Evolutionary conservation across 2,888 invertebrate genomes (phyloP).

Genomic region (Apamea anceps): DNA sequence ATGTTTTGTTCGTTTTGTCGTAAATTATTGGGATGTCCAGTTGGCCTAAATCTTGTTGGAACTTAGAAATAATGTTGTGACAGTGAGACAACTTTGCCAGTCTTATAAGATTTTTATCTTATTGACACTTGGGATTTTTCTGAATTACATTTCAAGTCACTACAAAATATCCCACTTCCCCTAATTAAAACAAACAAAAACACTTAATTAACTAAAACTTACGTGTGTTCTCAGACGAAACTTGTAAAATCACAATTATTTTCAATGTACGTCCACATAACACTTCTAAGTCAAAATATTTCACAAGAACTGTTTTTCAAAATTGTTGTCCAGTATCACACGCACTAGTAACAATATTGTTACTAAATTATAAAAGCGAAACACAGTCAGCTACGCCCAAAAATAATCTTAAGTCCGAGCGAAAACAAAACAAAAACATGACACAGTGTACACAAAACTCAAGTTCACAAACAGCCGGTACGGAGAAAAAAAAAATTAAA

Average conservation of each 20-base stretch:
- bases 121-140: slow-evolving; percentile 38
- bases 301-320: slow-evolving; percentile 75
- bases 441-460: slow-evolving; percentile 81
- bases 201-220: slow-evolving; percentile 72
- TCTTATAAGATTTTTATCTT: slow-evolving; percentile 54
- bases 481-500: slow-evolving; percentile 68
- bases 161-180: slow-evolving; percentile 57
- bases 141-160: slow-evolving; percentile 15
- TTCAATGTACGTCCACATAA: slow-evolving; percentile 78
- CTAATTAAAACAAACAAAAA: slow-evolving; percentile 53
- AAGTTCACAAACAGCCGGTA: slow-evolving; percentile 76
- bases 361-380: slow-evolving; percentile 75
- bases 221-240: slow-evolving; percentile 72
- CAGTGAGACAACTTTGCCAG: slow-evolving; percentile 21
- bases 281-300: slow-evolving; percentile 77
- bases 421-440: slow-evolving; percentile 86
- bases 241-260: slow-evolving; percentile 73
- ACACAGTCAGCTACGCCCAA: slow-evolving; percentile 85
- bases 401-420: slow-evolving; percentile 80
- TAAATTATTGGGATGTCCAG: slow-evolving; percentile 5
- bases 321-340: slow-evolving; percentile 71
- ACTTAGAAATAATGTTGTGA: slow-evolving; percentile 17
- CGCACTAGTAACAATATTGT: slow-evolving; percentile 77
- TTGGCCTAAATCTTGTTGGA: slow-evolving; percentile 55
- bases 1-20: slow-evolving; percentile 1